Base-by-base conservation (phyloP, 2,888 invertebrate genomes). In the Lissonota sp. region DNA sequence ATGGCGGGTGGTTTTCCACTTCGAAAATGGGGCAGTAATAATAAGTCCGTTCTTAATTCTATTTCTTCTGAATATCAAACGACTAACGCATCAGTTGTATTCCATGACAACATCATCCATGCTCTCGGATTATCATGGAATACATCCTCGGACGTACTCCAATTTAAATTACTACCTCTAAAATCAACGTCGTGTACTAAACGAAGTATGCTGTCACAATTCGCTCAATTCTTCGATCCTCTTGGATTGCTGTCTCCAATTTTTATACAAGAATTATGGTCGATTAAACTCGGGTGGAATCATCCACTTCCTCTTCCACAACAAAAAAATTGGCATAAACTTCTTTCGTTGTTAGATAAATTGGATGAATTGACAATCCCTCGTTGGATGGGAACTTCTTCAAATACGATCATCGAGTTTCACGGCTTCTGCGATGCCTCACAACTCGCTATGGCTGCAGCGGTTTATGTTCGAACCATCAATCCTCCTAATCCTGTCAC, bases 281-380 rank as follows among this genome's bases (percentile, higher is more conserved):
- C 58, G 2, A 37, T 46, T n/a, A 57, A 57, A 14, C 46, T 70
- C 12, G 6, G 0, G 3, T 70, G 70, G 39, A 26, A 63, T 46
- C 46, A 63, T 46, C 10, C 39, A 14, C 51, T 66, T 12, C 66
- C 66, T n/a, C 51, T 6, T 78, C 84, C 8, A 84, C 83, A 6
- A 84, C 85, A 5, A 6, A 79, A 16, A 42, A 86, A 8, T 71
- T 83, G 0, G 64, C 85, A n/a, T 0, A 75, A 71, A 40, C 66
- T 83, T 4, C 5, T 44, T 5, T 10, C 0, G 0, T 60, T n/a
- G n/a, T n/a, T n/a, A n/a, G n/a, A n/a, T n/a, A n/a, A n/a, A n/a
- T n/a, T n/a, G n/a, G n/a, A n/a, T n/a, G n/a, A n/a, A n/a, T n/a
- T n/a, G n/a, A n/a, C n/a, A n/a, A n/a, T n/a, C 7, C 49, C 64